Base-by-base conservation (phyloP, 2,797 vertebrate species). In the Siniperca undulata region DNA sequence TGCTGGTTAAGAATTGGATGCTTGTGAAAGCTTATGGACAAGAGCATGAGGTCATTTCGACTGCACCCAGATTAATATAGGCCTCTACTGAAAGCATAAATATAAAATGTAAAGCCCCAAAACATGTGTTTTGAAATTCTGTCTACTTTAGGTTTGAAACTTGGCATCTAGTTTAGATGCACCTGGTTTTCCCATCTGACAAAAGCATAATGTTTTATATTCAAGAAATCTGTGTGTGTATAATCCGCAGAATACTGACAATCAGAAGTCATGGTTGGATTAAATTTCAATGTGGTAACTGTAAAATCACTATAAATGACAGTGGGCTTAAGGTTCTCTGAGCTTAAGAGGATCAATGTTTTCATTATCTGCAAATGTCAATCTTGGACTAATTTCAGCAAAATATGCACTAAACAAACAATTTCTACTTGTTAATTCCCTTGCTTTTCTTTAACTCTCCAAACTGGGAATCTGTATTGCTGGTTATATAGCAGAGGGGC, bases 11-110 rank as follows among this genome's bases (percentile, higher is more conserved):
- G 1, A 80, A 71, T 6, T 72, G 22, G 36, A 77, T 46, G 58
- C n/a, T 44, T 67, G 12, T 67, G 42, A 68, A 61, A 74, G 74
- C 59, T 79, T 70, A 38, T 34, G 65, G 27, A 61, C 7, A 64
- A 53, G 19, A 59, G 5, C 19, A 34, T 14, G n/a, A 12, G 20
- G 58, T 53, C 69, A 62, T 61, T 53, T 40, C 0, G 0, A 50
- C 46, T 20, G 53, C 27, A 11, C 13, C 0, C 13, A 22, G 7
- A 62, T 10, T 5, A 59, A 73, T 48, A 17, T 36, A 67, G 59
- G 59, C 61, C 68, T 76, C 36, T n/a, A 22, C 0, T 2, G 17
- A 64, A 71, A 55, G 50, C 38, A 30, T 22, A 4, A 36, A 27
- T 44, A 20, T 22, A 20, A 58, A 58, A 30, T 44, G 55, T 53